Conservation (phyloP, 2,113 vertebrate species). For the Oreocharis arfaki region DNA sequence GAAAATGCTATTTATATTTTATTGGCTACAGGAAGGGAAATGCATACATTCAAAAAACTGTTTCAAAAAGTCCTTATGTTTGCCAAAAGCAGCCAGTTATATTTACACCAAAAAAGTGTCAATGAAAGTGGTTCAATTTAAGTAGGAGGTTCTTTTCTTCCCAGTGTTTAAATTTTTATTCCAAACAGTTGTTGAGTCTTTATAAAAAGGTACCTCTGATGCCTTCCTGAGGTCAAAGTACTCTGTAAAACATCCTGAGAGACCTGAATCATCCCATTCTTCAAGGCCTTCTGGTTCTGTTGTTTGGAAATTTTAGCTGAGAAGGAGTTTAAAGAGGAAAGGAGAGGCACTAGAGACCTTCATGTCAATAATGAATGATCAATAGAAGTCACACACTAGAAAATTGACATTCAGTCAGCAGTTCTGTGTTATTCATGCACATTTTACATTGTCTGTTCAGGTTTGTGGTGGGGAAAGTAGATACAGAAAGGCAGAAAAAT, state of each 20-base stretch:
- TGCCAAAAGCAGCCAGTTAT: constrained; percentile 14
- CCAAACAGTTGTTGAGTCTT: constrained; percentile 65
- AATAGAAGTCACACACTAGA: constrained; percentile 76
- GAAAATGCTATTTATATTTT: constrained; percentile 62
- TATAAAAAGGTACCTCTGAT: constrained; percentile 65
- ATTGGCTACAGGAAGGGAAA: constrained; percentile 32
- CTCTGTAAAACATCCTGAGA: constrained; percentile 76
- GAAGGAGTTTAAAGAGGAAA: constrained; percentile 75
- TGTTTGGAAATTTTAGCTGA: constrained; percentile 77
- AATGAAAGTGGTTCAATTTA: constrained; percentile 37
- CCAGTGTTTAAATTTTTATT: constrained; percentile 69
- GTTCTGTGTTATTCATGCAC: constrained; percentile 69
- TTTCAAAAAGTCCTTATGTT: constrained; percentile 19
- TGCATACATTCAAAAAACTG: constrained; percentile 7
- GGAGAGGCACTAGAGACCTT: constrained; percentile 74
- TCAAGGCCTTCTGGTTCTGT: constrained; percentile 66
- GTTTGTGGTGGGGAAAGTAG: constrained; percentile 33
- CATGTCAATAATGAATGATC: constrained; percentile 81
- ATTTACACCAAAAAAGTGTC: constrained; percentile 33
- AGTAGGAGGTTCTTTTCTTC: constrained; percentile 7
- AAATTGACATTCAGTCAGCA: constrained; percentile 81
- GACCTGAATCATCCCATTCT: constrained; percentile 68
- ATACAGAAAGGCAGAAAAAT: constrained; percentile 57
- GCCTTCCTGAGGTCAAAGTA: constrained; percentile 74
- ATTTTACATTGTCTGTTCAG: constrained; percentile 66